These are phyloP conservation scores for Camptogramma bilineatum DNA, from an alignment of 2,888 invertebrate species.

Conservation along the genomic window DNA sequence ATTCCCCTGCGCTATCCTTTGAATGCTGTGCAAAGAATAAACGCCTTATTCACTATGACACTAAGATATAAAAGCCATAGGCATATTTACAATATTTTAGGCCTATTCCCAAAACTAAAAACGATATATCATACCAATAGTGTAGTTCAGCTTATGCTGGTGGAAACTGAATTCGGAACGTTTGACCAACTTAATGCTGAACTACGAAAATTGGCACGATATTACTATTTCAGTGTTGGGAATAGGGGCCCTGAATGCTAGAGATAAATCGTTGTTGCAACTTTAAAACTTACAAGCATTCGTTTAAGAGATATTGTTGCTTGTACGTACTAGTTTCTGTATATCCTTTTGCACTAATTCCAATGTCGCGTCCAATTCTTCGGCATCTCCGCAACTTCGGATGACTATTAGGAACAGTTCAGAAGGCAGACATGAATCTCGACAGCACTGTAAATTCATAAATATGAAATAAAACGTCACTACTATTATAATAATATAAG, in stretches of 20 bases:
- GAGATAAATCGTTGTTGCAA: background rate
- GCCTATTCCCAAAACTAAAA: no score
- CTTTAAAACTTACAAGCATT: background rate
- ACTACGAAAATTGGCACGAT: no score
- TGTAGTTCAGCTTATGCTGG: no score
- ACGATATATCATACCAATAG: no score
- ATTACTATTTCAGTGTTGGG: no score
- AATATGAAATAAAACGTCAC: conserved; percentile 9
- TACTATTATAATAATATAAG: no score
- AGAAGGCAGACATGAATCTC: conserved; percentile 90
- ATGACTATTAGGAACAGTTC: conserved; percentile 94
- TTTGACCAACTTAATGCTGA: no score
- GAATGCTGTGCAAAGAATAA: conserved; percentile 84
- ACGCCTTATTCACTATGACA: conserved; percentile 4
- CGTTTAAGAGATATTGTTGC: conserved; percentile 7
- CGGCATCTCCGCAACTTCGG: conserved; percentile 91
- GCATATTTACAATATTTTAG: no score
- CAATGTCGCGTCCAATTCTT: conserved; percentile 92
- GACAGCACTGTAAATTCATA: conserved; percentile 88
- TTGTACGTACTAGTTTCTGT: conserved; percentile 86
- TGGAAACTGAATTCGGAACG: no score
- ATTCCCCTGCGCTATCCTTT: conserved; percentile 93
- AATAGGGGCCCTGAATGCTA: background rate
- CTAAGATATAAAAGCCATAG: conserved; percentile 4
- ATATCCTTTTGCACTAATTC: conserved; percentile 93